phyloP scores from a whole-genome alignment of 2,888 invertebrate species.

The Napeogenes inachia region DNA sequence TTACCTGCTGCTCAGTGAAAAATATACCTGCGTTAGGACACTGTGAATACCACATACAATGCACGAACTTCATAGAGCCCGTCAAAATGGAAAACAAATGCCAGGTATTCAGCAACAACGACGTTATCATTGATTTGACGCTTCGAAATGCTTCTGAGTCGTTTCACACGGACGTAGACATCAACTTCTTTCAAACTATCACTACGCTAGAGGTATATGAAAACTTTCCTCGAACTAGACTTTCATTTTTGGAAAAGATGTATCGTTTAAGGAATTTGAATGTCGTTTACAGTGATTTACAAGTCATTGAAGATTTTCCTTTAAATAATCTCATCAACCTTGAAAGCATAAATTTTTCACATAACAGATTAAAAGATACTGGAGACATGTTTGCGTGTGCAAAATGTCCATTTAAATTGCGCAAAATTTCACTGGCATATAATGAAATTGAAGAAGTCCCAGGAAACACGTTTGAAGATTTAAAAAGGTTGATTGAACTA shows the following conservation, averaged over 20 bases:
- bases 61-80: constrained; percentile 43
- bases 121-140: constrained; percentile 47
- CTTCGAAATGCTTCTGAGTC: constrained; percentile 45
- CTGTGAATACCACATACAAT: constrained; percentile 50
- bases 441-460: constrained; percentile 50
- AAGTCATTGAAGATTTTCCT: constrained; percentile 43
- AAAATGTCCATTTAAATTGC: constrained; percentile 46
- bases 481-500: constrained; percentile 50
- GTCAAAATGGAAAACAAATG: constrained; percentile 46
- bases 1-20: constrained; percentile 43
- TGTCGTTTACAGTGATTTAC: constrained; percentile 45
- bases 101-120: constrained; percentile 51
- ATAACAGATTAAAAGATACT: constrained; percentile 48
- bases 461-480: constrained; percentile 46
- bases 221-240: constrained; percentile 42
- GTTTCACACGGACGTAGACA: constrained; percentile 40
- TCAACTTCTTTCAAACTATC: constrained; percentile 44
- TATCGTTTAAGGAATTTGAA: constrained; percentile 44
- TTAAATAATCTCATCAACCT: constrained; percentile 49
- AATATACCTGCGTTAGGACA: constrained; percentile 36
- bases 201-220: constrained; percentile 49
- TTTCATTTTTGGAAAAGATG: constrained; percentile 51
- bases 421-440: constrained; percentile 44
- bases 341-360: constrained; percentile 51
- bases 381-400: constrained; percentile 53